Percentiles rank a stretch among this genome's conserved stretches.
Conservation (phyloP, 2,888 invertebrate genomes). For the Cephus runcator region DNA sequence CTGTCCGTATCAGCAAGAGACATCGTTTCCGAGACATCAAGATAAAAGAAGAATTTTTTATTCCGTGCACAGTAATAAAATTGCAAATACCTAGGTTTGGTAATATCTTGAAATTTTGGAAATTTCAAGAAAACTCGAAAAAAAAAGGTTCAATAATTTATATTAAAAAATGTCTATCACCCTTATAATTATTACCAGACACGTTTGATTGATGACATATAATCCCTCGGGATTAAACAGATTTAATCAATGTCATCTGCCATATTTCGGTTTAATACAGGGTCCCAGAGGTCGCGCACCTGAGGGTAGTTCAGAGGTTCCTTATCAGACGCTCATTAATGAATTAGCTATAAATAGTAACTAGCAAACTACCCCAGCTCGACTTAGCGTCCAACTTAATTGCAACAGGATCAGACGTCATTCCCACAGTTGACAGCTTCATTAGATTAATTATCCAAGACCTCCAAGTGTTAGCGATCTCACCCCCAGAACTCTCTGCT, state of each 20-base stretch:
- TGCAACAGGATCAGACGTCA: neutral
- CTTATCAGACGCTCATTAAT: neutral
- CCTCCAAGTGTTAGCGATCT: neutral
- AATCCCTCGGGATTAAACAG: neutral
- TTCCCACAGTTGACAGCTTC: neutral
- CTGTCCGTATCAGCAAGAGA: too few species aligned
- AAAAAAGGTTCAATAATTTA: too few species aligned
- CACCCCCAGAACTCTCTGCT: neutral
- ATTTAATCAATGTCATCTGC: neutral
- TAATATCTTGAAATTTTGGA: too few species aligned
- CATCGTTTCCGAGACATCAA: too few species aligned
- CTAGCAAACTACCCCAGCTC: neutral
- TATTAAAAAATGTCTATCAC: neutral
- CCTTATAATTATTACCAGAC: neutral
- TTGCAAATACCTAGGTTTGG: too few species aligned
- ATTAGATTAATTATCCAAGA: neutral
- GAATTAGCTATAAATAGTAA: neutral
- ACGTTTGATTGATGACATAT: neutral
- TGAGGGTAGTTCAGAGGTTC: neutral
- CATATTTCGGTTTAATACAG: neutral
- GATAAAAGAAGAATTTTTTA: too few species aligned
- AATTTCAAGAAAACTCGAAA: too few species aligned
- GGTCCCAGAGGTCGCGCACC: neutral
- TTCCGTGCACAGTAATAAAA: too few species aligned
- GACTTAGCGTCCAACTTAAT: neutral